phyloP scores from a whole-genome alignment of 2,797 vertebrate genomes.

The Oryzias dopingdopingensis region DNA sequence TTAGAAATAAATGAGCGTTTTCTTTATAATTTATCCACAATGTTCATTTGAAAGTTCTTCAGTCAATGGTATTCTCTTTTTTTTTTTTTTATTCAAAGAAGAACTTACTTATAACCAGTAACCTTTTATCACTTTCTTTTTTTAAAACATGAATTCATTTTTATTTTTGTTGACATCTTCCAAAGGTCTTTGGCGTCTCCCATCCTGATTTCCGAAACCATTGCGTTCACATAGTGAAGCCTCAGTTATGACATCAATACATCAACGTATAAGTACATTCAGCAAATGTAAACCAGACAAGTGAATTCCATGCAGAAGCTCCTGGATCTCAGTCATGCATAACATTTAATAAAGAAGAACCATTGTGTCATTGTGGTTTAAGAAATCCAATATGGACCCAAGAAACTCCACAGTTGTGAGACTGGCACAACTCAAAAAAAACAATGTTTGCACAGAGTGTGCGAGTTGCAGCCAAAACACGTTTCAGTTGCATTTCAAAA shows the following conservation, averaged over 20 bases:
- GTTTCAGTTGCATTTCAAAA: slow-evolving; percentile 2
- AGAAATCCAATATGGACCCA: slow-evolving; percentile 74
- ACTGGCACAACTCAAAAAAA: slow-evolving; percentile 48
- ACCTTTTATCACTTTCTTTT: not conserved
- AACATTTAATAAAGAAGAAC: slow-evolving; percentile 44
- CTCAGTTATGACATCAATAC: slow-evolving; percentile 55
- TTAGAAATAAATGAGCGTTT: too few relatives aligned
- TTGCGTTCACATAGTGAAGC: slow-evolving; percentile 50
- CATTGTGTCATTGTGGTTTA: slow-evolving; percentile 17
- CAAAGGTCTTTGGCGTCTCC: slow-evolving; percentile 54
- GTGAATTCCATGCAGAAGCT: slow-evolving; percentile 50
- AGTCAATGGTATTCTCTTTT: not conserved
- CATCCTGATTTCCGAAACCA: slow-evolving; percentile 50
- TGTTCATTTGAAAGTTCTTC: too few relatives aligned
- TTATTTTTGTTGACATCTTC: slow-evolving; percentile 19
- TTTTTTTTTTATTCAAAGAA: not conserved
- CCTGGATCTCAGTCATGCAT: slow-evolving; percentile 52
- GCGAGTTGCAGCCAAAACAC: slow-evolving; percentile 15
- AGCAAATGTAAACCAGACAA: slow-evolving; percentile 41
- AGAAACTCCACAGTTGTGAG: slow-evolving; percentile 49
- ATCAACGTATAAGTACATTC: slow-evolving; percentile 59
- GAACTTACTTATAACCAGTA: not conserved
- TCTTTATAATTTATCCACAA: too few relatives aligned
- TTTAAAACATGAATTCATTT: too few relatives aligned
- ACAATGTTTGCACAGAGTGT: not conserved